Evolutionary conservation across 2,888 invertebrate species (phyloP), one percentile per base, ranked within the genome.

Genomic region (Himalopsyche kuldschensis): DNA sequence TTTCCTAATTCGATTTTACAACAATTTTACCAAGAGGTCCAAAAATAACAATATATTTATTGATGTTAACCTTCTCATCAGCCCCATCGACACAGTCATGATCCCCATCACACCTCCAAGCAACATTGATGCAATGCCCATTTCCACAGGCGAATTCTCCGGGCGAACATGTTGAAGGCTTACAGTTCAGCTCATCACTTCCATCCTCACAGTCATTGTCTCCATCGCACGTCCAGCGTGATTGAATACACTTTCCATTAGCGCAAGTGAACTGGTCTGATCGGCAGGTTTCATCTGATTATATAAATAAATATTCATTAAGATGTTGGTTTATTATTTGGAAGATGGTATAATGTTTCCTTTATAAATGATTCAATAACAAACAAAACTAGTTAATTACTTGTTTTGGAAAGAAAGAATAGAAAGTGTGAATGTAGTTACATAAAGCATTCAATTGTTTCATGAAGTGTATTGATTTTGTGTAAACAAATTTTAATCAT

Each of bases 201-300:
- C 94, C 94, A 88, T 97, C 97, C 4, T 95, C 96, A 88, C 97
- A 97, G 89, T 97, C 97, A 87, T 96, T 94, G 88, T 97, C 97
- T 10, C 94, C 93, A 88, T 97, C 97, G 89, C 97, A 97, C 31
- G 95, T 93, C 97, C 97, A 97, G 84, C 94, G 92, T 87, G 94
- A 93, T 89, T 97, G 96, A 88, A 97, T 96, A 90, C 97, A 97
- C 88, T 95, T 95, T 83, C 97, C 96, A 89, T 97, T 97, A 80
- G 93, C 94, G 90, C 98, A 98, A n/a, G 97, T 97, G 89, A 97
- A 97, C 90, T 98, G 97, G 89, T 97, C 97, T 80, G 96, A 94
- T 87, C 97, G 95, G 90, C 98, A 98, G 30, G 97, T 97, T 89
- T 95, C 96, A 92, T 97, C 97, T 97, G 88, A 69, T 79, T 27